phyloP scores from a whole-genome alignment of 2,888 invertebrate species.

The Lepas anatifera region DNA sequence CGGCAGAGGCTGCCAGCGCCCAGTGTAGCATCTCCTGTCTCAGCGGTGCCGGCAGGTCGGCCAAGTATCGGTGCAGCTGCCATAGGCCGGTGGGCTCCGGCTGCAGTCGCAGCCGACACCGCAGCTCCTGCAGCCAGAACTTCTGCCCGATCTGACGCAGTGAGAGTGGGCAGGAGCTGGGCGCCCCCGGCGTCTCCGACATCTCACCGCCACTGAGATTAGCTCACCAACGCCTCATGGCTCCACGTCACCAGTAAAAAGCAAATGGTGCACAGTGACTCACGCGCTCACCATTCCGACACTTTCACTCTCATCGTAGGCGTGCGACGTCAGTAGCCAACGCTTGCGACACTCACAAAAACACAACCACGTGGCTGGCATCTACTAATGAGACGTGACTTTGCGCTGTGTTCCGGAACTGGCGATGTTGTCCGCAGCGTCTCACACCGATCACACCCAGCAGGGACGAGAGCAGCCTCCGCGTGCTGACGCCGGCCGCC shows the following conservation, averaged over 20 bases:
- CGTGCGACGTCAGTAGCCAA: too few species aligned
- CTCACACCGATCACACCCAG: too few species aligned
- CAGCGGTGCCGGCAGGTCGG: background rate
- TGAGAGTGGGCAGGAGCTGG: background rate
- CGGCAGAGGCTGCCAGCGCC: background rate
- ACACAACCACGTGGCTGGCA: too few species aligned
- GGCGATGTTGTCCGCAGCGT: too few species aligned
- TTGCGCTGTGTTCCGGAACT: too few species aligned
- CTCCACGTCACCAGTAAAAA: too few species aligned
- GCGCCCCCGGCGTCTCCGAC: background rate
- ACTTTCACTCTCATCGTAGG: too few species aligned
- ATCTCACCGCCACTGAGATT: background rate
- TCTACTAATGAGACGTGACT: too few species aligned
- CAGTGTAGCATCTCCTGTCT: background rate
- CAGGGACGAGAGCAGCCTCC: too few species aligned
- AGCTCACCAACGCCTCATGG: background rate
- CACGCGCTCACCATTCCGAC: too few species aligned
- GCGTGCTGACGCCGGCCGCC: too few species aligned
- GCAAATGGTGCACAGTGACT: background rate
- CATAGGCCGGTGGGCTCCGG: background rate
- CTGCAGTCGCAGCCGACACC: background rate
- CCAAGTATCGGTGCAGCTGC: background rate
- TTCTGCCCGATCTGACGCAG: conserved; percentile 7
- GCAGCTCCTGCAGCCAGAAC: conserved; percentile 1
- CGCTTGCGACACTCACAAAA: too few species aligned